A percentile compares a stretch with the other conserved stretches of the same genome.
Evolutionary conservation across 2,113 vertebrate genomes (phyloP).

Genomic region (Podarcis raffonei): DNA sequence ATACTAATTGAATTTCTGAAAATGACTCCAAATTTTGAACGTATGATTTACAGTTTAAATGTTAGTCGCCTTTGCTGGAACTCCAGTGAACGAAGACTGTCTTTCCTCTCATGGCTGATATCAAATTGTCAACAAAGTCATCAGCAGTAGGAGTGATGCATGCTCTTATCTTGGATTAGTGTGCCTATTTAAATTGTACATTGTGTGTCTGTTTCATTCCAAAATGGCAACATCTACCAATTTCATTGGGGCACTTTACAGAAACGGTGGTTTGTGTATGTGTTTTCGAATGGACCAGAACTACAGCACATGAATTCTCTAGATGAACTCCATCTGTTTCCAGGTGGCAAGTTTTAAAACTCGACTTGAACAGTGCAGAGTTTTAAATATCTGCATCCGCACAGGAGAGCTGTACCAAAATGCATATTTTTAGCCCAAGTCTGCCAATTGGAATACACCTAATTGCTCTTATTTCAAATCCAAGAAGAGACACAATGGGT

Average conservation of each 20-base stretch:
- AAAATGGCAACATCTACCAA: neutral
- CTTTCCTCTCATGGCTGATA: neutral
- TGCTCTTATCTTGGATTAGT: neutral
- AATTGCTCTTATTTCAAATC: neutral
- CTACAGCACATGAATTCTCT: neutral
- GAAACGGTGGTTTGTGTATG: neutral
- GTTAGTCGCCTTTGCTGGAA: neutral
- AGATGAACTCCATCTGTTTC: neutral
- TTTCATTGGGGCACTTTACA: neutral
- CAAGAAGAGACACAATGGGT: neutral
- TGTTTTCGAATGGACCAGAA: neutral
- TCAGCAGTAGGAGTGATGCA: neutral
- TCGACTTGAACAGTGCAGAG: neutral
- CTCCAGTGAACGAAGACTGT: neutral
- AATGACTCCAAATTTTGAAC: too few species aligned
- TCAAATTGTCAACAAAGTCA: neutral
- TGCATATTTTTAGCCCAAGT: neutral
- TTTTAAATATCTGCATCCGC: neutral
- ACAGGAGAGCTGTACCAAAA: neutral
- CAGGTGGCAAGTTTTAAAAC: neutral
- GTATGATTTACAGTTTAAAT: neutral
- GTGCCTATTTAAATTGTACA: neutral
- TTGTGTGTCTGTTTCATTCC: neutral
- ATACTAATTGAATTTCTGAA: too few species aligned
- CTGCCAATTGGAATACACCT: neutral